Evolutionary conservation across 2,888 invertebrate species (phyloP), one percentile per base, ranked within the genome.

Genomic region (Leptinotarsa juncta): DNA sequence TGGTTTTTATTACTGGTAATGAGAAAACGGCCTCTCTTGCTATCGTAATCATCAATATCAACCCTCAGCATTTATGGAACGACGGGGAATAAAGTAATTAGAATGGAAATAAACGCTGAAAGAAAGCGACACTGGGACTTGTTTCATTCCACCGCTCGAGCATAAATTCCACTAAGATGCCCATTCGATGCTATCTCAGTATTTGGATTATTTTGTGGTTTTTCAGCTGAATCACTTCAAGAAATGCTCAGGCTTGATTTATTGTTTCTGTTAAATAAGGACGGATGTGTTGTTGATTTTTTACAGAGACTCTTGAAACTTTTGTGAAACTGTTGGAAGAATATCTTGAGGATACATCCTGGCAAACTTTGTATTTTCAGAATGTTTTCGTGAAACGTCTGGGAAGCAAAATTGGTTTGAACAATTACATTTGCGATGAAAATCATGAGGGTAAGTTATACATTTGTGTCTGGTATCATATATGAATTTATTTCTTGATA

Each of bases 121-220:
- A 75, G 68, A 62, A 70, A 73, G 76, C 77, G 79, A 77, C 74
- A 77, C 68, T 71, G 72, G 57, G 74, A 69, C 77, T 73, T 77
- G 79, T 79, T 74, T 79, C 78, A 80, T 81, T 81, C 79, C 79
- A 78, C 79, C 75, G 49, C 78, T 69, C 73, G 70, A 74, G 69
- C 75, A 76, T 81, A 80, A 80, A 80, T 81, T 71, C 65, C 62
- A 55, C 67, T 42, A 57, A 62, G 70, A 70, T 49, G 67, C 65
- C 53, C 32, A 67, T 74, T 71, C 71, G 67, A 48, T 71, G 67
- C 16, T 67, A 65, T 62, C 50, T 67, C 69, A 48, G 73, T 23
- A 50, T 74, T 74, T 18, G 70, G 62, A 53, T 62, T 65, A 18
- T 65, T 73, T 69, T n/a, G 32, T 57, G 57, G 57, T 23, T 14